Conservation (phyloP, 2,797 vertebrate species). For the Leucoraja ocellata region DNA sequence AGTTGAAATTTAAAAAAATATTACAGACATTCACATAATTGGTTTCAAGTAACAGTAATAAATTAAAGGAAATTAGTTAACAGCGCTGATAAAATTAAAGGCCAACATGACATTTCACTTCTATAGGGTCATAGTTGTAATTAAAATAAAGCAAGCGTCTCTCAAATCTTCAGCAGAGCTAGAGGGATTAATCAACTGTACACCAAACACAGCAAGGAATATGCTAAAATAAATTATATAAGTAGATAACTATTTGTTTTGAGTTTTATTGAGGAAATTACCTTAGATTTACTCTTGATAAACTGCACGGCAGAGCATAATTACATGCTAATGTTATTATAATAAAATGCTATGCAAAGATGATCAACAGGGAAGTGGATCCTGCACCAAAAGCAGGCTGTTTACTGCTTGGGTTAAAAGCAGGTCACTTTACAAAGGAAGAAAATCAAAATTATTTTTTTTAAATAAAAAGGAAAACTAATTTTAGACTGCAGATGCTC, state of each 20-base stretch:
- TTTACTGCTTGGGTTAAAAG: constrained; percentile 26
- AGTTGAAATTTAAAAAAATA: background rate
- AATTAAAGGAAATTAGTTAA: constrained; percentile 5
- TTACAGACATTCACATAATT: constrained; percentile 11
- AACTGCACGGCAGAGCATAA: background rate
- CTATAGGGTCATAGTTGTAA: background rate
- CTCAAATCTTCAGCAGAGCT: background rate
- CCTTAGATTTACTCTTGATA: background rate
- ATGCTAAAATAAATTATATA: background rate
- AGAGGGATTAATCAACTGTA: background rate
- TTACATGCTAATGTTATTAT: background rate
- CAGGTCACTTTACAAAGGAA: background rate
- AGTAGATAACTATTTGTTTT: background rate
- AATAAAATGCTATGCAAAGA: background rate
- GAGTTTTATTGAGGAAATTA: background rate
- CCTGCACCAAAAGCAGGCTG: background rate
- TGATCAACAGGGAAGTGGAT: background rate
- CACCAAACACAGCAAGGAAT: background rate
- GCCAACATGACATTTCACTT: background rate
- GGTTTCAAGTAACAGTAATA: constrained; percentile 14
- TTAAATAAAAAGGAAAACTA: background rate
- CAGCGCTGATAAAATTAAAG: background rate
- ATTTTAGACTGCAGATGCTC: too few species aligned
- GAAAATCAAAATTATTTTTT: background rate
- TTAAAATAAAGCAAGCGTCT: background rate